phyloP scores from a whole-genome alignment of 1,140 invertebrate genomes.

The Brachionus calyciflorus region DNA sequence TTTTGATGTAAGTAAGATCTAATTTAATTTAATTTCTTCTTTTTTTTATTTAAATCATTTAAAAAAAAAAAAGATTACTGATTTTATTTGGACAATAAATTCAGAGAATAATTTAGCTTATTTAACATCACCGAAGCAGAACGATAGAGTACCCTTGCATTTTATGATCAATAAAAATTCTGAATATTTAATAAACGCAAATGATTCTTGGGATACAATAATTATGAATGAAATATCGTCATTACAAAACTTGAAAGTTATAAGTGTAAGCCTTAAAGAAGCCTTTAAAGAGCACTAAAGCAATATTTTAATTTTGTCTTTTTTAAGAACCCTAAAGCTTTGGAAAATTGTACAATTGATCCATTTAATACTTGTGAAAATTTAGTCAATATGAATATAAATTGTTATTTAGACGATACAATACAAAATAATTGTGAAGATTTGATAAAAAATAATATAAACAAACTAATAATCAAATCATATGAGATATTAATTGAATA shows the following conservation, averaged over 20 bases:
- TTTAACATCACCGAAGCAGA: not conserved
- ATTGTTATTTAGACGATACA: not conserved
- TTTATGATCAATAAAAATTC: not conserved
- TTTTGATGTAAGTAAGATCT: not conserved
- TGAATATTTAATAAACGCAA: not conserved
- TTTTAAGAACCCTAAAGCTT: not conserved
- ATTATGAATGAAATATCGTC: not conserved
- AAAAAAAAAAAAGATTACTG: not conserved
- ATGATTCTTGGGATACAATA: not conserved
- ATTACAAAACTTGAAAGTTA: slow-evolving; percentile 6
- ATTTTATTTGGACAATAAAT: not conserved
- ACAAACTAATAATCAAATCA: not conserved
- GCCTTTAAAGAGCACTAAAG: not conserved
- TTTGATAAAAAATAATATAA: not conserved
- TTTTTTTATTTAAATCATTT: not conserved
- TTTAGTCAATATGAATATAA: not conserved
- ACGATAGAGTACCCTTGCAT: not conserved
- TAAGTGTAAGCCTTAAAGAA: not conserved
- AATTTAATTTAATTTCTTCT: not conserved
- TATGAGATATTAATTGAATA: not conserved
- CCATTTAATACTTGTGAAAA: not conserved
- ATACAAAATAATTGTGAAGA: not conserved
- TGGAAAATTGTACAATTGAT: not conserved
- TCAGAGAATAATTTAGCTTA: not conserved
- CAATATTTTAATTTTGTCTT: not conserved